These are phyloP conservation scores for Pygathrix nemaeus DNA, from an alignment of 2,113 vertebrate genomes.

Conservation along the genomic window DNA sequence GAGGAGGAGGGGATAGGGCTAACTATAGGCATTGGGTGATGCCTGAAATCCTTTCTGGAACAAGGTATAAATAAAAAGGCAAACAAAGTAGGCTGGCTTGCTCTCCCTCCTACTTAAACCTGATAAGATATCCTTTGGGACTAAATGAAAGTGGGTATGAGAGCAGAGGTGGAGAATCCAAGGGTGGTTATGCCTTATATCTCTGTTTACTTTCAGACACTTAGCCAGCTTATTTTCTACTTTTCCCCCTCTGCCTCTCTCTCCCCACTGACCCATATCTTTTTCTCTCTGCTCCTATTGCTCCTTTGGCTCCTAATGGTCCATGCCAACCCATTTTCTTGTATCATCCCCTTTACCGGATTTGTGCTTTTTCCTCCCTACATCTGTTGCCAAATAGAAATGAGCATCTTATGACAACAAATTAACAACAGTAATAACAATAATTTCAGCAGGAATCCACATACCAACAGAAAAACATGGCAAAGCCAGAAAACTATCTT, in stretches of 20 bases:
- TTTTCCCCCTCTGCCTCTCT: neutral
- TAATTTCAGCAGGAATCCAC: neutral
- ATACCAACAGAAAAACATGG: neutral
- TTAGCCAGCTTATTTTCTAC: conserved; percentile 17
- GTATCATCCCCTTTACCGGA: conserved; percentile 25
- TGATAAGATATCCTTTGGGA: conserved; percentile 21
- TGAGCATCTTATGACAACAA: conserved; percentile 17
- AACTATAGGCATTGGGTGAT: neutral
- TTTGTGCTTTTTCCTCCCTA: conserved; percentile 11
- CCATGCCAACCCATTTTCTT: conserved; percentile 48
- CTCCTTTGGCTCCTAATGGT: conserved; percentile 53
- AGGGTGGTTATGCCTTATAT: neutral
- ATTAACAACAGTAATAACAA: neutral
- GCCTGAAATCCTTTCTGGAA: conserved; percentile 55
- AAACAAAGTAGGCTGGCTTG: neutral
- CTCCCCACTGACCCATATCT: neutral
- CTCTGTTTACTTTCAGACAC: neutral
- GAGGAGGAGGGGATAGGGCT: neutral
- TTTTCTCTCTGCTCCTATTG: conserved; percentile 13
- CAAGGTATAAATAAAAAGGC: conserved; percentile 42
- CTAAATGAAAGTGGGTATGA: conserved; percentile 8
- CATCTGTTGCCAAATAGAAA: conserved; percentile 41
- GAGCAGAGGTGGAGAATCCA: neutral
- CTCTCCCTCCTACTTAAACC: conserved; percentile 40
- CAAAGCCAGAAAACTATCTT: conserved; percentile 48